phyloP scores from a whole-genome alignment of 2,888 invertebrate species.

The Tuberolachnus salignus region DNA sequence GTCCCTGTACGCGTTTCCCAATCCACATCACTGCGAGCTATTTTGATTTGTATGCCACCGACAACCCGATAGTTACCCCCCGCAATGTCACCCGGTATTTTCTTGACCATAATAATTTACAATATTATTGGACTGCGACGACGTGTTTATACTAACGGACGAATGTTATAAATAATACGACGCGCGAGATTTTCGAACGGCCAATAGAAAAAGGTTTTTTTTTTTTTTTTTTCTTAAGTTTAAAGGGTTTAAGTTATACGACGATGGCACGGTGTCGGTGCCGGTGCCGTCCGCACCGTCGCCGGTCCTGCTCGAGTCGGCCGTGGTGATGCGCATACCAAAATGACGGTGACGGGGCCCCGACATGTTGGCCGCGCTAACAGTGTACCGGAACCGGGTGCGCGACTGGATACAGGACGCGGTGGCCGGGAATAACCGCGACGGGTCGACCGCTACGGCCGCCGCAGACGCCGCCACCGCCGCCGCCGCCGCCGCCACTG shows the following conservation, averaged over 20 bases:
- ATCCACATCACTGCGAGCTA: neutral
- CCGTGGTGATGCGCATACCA: constrained; percentile 33
- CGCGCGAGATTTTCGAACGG: neutral
- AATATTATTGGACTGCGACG: too few relatives aligned
- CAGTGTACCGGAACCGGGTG: constrained; percentile 42
- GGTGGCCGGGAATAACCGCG: constrained; percentile 31
- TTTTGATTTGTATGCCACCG: neutral
- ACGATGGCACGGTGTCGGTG: neutral
- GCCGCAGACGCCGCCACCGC: constrained; percentile 59
- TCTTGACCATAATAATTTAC: too few relatives aligned
- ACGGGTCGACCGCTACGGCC: neutral
- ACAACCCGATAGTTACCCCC: too few relatives aligned
- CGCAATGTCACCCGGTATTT: too few relatives aligned
- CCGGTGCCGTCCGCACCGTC: neutral
- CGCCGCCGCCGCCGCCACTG: constrained; percentile 64
- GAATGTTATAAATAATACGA: neutral
- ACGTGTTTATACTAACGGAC: neutral
- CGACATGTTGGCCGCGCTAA: constrained; percentile 56
- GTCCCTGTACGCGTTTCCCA: too few relatives aligned
- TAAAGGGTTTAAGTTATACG: neutral
- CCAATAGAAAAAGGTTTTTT: neutral
- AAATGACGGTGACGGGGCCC: constrained; percentile 49
- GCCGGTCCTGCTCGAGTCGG: neutral
- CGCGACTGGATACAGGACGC: constrained; percentile 48
- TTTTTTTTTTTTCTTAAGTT: neutral